Evolutionary conservation across 2,113 vertebrate genomes (phyloP).

Genomic region (Hydrochoerus hydrochaeris): DNA sequence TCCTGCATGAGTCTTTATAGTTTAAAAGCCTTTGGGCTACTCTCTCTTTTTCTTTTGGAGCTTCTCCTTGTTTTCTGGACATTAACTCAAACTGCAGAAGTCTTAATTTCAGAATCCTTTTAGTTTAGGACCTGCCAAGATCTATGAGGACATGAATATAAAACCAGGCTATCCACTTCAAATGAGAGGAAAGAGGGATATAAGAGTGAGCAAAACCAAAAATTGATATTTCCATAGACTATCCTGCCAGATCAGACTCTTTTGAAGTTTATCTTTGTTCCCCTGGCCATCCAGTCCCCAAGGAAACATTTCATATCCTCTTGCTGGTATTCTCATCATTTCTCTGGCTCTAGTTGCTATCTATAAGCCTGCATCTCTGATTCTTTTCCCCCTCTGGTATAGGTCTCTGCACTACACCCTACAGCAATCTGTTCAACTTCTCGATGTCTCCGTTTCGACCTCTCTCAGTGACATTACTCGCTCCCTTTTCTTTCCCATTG

Average conservation of each 20-base stretch:
- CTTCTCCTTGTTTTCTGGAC: neutral
- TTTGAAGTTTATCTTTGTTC: neutral
- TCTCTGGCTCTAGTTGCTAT: neutral
- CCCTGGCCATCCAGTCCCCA: neutral
- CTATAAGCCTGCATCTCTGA: neutral
- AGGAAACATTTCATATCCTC: neutral
- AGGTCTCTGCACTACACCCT: neutral
- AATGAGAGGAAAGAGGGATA: conserved; percentile 19
- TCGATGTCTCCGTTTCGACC: neutral
- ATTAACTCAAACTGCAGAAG: neutral
- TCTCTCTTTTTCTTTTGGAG: neutral
- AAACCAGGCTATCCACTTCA: neutral
- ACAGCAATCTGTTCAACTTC: neutral
- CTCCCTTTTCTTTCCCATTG: neutral
- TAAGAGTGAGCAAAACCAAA: neutral
- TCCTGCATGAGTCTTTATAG: neutral
- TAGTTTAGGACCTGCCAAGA: neutral
- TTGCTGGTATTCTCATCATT: neutral
- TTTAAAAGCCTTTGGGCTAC: neutral
- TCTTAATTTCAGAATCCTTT: conserved; percentile 17
- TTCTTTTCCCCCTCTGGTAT: neutral
- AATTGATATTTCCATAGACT: neutral
- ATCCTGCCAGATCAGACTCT: neutral
- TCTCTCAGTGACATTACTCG: neutral
- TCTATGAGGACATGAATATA: conserved; percentile 25